Conservation (phyloP, 1,140 invertebrate species). For the Cheumatopsyche charites region DNA sequence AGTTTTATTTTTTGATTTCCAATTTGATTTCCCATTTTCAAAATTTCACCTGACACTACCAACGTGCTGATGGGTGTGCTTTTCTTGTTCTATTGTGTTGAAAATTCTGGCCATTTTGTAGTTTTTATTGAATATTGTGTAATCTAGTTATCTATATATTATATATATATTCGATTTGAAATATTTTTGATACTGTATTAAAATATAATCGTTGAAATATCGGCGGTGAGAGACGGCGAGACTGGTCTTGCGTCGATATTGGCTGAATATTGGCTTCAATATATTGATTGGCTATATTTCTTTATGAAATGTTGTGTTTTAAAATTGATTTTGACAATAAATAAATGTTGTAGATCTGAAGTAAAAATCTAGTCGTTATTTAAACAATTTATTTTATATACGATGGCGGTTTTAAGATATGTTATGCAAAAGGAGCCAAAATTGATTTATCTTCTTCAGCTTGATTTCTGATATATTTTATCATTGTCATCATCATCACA, state of each 20-base stretch:
- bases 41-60: slow-evolving; percentile 34
- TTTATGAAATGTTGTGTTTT: slow-evolving; percentile 28
- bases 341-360: slow-evolving; percentile 33
- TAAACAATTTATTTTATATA: background rate
- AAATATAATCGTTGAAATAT: slow-evolving; percentile 12
- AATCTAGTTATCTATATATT: slow-evolving; percentile 20
- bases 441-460: slow-evolving; percentile 12
- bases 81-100: slow-evolving; percentile 41
- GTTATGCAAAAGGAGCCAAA: slow-evolving; percentile 10
- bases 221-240: slow-evolving; percentile 29
- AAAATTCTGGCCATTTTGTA: slow-evolving; percentile 36
- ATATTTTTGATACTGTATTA: slow-evolving; percentile 13
- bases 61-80: slow-evolving; percentile 45
- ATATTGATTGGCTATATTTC: slow-evolving; percentile 31
- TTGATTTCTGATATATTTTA: slow-evolving; percentile 8
- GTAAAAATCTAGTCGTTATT: slow-evolving; percentile 12
- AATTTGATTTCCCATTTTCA: slow-evolving; percentile 26
- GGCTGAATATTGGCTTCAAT: slow-evolving; percentile 35
- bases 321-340: slow-evolving; percentile 16
- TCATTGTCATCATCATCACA: slow-evolving; percentile 17
- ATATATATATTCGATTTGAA: slow-evolving; percentile 24
- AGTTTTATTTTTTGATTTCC: slow-evolving; percentile 10
- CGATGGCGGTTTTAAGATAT: background rate
- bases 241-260: slow-evolving; percentile 29
- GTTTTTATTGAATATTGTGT: slow-evolving; percentile 36